A percentile compares a stretch with the other conserved stretches of the same genome.
These are phyloP conservation scores for rabbit (Oryctolagus cuniculus) DNA, from an alignment of 2,113 vertebrate species.

Conservation along the genomic window mOryCun1.1 NC_091436.1:14530001-14530500, in stretches of 20 bases:
- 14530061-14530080: not conserved
- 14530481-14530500: not conserved
- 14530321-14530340: not conserved
- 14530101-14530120: not conserved
- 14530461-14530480: not conserved
- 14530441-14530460: conserved; percentile 15
- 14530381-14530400: conserved; percentile 15
- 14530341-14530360: not conserved
- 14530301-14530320: not conserved
- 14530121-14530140: not conserved
- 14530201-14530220: not conserved
- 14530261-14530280: not conserved
- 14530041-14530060: not conserved
- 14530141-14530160: not conserved
- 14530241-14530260: conserved; percentile 18
- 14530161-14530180: not conserved
- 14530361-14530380: conserved; percentile 7
- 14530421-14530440: not conserved
- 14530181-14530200: not conserved
- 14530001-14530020: not conserved
- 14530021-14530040: not conserved
- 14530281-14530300: conserved; percentile 13
- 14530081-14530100: not conserved
- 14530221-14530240: not conserved
- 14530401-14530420: conserved; percentile 40